phyloP scores from a whole-genome alignment of 2,797 vertebrate genomes.

The Protosalanx chinensis region DNA sequence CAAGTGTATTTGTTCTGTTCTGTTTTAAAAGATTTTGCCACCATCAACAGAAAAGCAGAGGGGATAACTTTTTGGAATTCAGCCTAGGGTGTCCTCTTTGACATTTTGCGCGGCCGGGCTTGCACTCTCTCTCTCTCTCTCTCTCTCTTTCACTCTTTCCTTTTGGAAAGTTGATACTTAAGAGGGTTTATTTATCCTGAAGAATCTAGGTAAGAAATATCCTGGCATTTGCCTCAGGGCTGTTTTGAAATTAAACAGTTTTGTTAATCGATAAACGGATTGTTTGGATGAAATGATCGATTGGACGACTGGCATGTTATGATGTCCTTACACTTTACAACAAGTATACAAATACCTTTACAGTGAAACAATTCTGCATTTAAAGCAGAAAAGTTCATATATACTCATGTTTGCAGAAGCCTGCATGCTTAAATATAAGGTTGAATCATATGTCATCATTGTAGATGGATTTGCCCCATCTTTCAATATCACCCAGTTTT shows the following conservation, averaged over 20 bases:
- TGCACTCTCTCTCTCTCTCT: constrained; percentile 58
- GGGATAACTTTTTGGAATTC: constrained; percentile 80
- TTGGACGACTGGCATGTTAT: too few relatives aligned
- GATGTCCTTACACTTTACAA: too few relatives aligned
- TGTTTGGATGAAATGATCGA: neutral
- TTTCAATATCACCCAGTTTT: too few relatives aligned
- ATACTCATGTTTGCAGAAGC: too few relatives aligned
- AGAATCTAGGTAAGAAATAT: constrained; percentile 71
- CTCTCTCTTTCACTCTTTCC: constrained; percentile 59
- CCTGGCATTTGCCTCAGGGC: neutral
- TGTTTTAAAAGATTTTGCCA: constrained; percentile 79
- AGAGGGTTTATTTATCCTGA: constrained; percentile 64
- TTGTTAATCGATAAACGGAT: neutral
- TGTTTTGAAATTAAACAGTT: neutral
- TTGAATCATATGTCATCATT: too few relatives aligned
- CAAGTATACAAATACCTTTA: too few relatives aligned
- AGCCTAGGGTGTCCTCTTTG: constrained; percentile 71
- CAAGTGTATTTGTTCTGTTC: constrained; percentile 66
- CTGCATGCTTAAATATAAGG: too few relatives aligned
- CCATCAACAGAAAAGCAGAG: constrained; percentile 78
- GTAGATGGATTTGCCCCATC: too few relatives aligned
- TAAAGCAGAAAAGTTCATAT: too few relatives aligned
- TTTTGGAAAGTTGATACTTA: constrained; percentile 62
- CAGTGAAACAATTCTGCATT: too few relatives aligned
- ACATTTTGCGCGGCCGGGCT: constrained; percentile 63